phyloP scores from a whole-genome alignment of 2,113 vertebrate genomes.

The Irena cyanogastra region DNA sequence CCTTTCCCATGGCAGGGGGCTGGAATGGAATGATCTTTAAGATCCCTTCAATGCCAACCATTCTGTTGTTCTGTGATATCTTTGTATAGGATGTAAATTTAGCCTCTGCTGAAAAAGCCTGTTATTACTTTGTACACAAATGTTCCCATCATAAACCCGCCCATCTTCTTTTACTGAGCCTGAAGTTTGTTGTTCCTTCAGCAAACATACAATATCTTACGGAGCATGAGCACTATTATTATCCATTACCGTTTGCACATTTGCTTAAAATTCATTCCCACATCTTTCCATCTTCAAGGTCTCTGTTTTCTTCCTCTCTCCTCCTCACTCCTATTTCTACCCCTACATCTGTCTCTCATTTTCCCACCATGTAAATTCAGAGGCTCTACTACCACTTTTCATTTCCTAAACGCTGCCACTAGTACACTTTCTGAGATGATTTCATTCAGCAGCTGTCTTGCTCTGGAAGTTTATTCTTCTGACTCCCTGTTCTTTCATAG shows the following conservation, averaged over 20 bases:
- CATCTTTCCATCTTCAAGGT: not conserved
- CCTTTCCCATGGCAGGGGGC: not conserved
- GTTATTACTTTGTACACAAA: not conserved
- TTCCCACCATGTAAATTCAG: not conserved
- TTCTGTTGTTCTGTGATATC: not conserved
- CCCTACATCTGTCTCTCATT: not conserved
- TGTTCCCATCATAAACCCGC: not conserved
- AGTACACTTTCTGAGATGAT: not conserved
- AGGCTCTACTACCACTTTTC: not conserved
- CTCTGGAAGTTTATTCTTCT: not conserved
- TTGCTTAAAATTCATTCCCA: not conserved
- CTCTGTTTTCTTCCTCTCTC: not conserved
- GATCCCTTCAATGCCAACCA: not conserved
- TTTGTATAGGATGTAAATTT: not conserved
- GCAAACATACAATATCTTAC: not conserved
- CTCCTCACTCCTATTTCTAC: not conserved
- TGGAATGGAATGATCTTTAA: not conserved
- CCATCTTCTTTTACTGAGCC: not conserved
- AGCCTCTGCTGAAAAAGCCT: not conserved
- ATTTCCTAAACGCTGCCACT: accelerated
- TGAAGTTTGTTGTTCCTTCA: not conserved
- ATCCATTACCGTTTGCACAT: not conserved
- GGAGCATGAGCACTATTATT: not conserved
- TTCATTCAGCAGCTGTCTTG: not conserved
- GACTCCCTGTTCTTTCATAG: not conserved